A percentile compares a stretch with the other conserved stretches of the same genome.
phyloP scores from a whole-genome alignment of 2,888 invertebrate genomes.

The Branchinecta sandiegonensis region DNA sequence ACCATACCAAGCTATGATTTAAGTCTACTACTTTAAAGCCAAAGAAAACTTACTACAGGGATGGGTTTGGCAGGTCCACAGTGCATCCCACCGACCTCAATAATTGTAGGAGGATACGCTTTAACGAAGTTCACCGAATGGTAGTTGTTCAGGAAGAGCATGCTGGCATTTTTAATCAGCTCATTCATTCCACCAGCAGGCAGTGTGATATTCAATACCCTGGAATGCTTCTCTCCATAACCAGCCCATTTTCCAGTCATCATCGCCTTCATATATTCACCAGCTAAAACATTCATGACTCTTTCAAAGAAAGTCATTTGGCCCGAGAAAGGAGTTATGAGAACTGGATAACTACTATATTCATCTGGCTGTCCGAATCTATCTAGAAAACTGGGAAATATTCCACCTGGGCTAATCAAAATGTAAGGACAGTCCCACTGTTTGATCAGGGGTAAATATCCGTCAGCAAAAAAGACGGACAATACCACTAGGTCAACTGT shows the following conservation, averaged over 20 bases:
- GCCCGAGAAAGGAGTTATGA: neutral
- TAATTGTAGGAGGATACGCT: slow-evolving; percentile 43
- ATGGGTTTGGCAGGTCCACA: slow-evolving; percentile 32
- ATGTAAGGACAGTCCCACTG: slow-evolving; percentile 5
- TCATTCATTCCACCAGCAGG: neutral
- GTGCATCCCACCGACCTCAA: slow-evolving; percentile 51
- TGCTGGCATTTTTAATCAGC: slow-evolving; percentile 33
- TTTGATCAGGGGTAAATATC: neutral
- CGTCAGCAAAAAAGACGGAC: neutral
- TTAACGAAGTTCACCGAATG: slow-evolving; percentile 38
- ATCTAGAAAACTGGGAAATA: neutral
- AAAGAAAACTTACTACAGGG: slow-evolving; percentile 26
- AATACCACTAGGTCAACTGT: neutral
- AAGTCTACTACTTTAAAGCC: too few relatives aligned
- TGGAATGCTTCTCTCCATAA: neutral
- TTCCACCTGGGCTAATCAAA: slow-evolving; percentile 3
- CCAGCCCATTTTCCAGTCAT: neutral
- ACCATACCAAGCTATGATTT: too few relatives aligned
- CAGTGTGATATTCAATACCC: neutral
- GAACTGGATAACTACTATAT: slow-evolving; percentile 3
- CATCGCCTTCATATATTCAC: neutral
- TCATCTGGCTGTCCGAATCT: neutral
- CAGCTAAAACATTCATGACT: neutral
- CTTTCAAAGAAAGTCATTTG: neutral
- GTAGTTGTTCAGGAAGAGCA: slow-evolving; percentile 40